Conservation (phyloP, 2,113 vertebrate genomes). For the Gobio gobio region DNA sequence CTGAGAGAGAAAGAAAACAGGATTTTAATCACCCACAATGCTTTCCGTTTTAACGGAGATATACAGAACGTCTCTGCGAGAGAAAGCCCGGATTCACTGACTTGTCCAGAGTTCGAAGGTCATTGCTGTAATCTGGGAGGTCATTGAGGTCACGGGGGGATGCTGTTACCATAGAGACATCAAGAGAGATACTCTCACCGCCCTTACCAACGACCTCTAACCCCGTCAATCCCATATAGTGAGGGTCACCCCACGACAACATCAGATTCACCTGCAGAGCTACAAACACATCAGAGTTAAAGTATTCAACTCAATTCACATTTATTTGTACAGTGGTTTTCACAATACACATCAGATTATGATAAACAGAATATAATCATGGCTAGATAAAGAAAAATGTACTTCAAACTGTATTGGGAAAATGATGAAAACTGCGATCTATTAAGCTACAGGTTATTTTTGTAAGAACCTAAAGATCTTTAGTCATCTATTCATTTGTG, state of each 20-base stretch:
- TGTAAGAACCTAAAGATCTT: too few species aligned
- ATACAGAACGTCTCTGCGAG: neutral
- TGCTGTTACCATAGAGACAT: constrained; percentile 80
- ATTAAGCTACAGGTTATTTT: too few species aligned
- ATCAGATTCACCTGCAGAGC: constrained; percentile 87
- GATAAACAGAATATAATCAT: too few species aligned
- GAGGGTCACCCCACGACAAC: constrained; percentile 89
- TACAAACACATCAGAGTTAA: constrained; percentile 59
- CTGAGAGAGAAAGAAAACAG: constrained; percentile 68
- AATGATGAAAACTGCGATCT: too few species aligned
- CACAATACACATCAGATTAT: neutral
- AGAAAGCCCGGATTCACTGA: constrained; percentile 65
- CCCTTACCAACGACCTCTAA: constrained; percentile 89
- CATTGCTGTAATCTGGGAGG: constrained; percentile 82
- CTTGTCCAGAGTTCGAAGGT: constrained; percentile 91
- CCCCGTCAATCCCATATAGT: constrained; percentile 92
- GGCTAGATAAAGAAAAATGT: too few species aligned
- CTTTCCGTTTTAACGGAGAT: neutral
- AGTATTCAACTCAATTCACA: neutral
- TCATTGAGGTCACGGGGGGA: constrained; percentile 88
- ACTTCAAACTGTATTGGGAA: too few species aligned
- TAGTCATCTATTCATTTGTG: too few species aligned
- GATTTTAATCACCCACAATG: neutral
- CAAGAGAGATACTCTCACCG: constrained; percentile 83
- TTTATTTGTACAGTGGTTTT: neutral